Conservation (phyloP, 2,797 vertebrate genomes). For the Tenualosa ilisha region DNA sequence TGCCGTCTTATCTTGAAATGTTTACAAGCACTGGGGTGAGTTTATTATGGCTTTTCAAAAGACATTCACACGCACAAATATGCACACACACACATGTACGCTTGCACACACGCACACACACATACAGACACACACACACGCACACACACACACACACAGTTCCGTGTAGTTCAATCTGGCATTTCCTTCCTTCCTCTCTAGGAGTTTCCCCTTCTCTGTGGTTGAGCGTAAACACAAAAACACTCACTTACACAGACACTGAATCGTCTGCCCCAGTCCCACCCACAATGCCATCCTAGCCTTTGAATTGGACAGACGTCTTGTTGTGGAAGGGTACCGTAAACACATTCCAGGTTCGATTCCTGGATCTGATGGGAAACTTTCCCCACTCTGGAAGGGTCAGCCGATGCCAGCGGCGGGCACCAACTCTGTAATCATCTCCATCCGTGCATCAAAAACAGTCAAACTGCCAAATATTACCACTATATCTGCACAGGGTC, state of each 20-base stretch:
- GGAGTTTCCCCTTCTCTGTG: slow-evolving; percentile 38
- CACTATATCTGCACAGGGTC: no score
- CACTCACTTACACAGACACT: slow-evolving; percentile 7
- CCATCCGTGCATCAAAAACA: not conserved
- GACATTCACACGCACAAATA: slow-evolving; percentile 12
- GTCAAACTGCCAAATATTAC: not conserved
- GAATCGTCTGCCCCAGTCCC: not conserved
- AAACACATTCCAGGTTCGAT: not conserved
- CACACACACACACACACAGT: not conserved
- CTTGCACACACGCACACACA: not conserved
- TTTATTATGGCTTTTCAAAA: slow-evolving; percentile 51
- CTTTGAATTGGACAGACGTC: not conserved
- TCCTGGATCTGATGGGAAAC: not conserved
- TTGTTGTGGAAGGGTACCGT: not conserved
- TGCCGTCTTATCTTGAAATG: slow-evolving; percentile 38
- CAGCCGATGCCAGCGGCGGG: not conserved
- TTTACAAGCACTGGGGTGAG: slow-evolving; percentile 40
- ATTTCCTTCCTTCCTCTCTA: slow-evolving; percentile 48
- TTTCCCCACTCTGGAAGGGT: not conserved
- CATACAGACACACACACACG: not conserved
- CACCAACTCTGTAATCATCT: not conserved
- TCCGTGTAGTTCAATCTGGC: slow-evolving; percentile 28
- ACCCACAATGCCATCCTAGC: not conserved
- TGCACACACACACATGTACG: slow-evolving; percentile 20
- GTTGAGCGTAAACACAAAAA: slow-evolving; percentile 34